A percentile compares a stretch with the other conserved stretches of the same genome.
phyloP scores from a whole-genome alignment of 2,797 vertebrate species.

The Peromyscus eremicus region DNA sequence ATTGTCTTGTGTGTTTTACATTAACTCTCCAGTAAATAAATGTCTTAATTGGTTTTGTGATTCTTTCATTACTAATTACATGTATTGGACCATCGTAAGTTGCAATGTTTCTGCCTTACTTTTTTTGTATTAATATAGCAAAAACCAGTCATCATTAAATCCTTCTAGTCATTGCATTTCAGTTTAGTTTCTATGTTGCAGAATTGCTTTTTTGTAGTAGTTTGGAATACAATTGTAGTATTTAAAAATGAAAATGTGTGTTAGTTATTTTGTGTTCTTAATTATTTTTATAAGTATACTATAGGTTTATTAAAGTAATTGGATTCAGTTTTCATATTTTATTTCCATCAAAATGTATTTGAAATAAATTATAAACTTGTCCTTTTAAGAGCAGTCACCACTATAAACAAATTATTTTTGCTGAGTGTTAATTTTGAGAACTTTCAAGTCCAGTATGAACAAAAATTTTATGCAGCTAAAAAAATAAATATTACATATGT shows the following conservation, averaged over 20 bases:
- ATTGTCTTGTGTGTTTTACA: constrained; percentile 84
- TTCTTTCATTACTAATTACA: constrained; percentile 71
- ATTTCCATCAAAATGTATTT: constrained; percentile 62
- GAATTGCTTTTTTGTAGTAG: constrained; percentile 23
- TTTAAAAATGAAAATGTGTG: not conserved
- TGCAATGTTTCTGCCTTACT: constrained; percentile 48
- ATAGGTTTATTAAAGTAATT: constrained; percentile 74
- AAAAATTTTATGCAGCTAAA: constrained; percentile 84
- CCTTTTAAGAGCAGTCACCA: constrained; percentile 22
- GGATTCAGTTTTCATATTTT: constrained; percentile 73
- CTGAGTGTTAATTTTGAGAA: constrained; percentile 82
- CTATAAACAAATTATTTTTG: not conserved
- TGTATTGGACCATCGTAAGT: constrained; percentile 51
- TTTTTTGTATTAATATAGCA: not conserved
- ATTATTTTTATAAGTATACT: constrained; percentile 71
- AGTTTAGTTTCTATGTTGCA: not conserved
- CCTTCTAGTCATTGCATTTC: constrained; percentile 36
- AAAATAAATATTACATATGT: constrained; percentile 87
- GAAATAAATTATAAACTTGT: constrained; percentile 26
- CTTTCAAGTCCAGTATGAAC: constrained; percentile 83
- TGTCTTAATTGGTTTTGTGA: constrained; percentile 78
- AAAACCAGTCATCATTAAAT: constrained; percentile 25
- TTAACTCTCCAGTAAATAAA: constrained; percentile 80
- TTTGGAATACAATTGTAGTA: not conserved
- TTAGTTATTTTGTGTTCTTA: constrained; percentile 67